Conservation (phyloP, 2,888 invertebrate genomes). For the Thecocarcelia acutangulata region DNA sequence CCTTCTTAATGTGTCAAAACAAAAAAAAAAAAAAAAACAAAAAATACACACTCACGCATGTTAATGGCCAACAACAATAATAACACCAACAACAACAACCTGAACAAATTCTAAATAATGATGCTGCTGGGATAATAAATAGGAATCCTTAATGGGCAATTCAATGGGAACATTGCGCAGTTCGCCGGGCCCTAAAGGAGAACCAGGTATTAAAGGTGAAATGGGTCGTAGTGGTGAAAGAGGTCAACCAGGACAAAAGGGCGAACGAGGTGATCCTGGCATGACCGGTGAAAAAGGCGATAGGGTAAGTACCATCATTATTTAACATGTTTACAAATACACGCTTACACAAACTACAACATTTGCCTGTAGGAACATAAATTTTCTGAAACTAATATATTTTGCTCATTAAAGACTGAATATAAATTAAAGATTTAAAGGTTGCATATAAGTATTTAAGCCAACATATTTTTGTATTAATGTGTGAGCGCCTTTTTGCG, state of each 20-base stretch:
- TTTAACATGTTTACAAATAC: too few species aligned
- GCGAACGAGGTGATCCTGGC: constrained; percentile 84
- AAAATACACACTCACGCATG: not conserved
- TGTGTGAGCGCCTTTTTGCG: not conserved
- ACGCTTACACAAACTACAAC: not conserved
- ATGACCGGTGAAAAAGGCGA: constrained; percentile 87
- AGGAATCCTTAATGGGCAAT: constrained; percentile 85
- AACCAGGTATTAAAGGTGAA: constrained; percentile 86
- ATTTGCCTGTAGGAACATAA: constrained; percentile 11
- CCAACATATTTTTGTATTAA: not conserved
- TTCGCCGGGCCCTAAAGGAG: constrained; percentile 89
- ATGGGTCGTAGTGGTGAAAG: constrained; percentile 86
- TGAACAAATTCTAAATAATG: constrained; percentile 43
- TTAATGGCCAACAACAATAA: constrained; percentile 14
- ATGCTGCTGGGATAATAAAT: constrained; percentile 51
- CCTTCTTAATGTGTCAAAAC: not conserved
- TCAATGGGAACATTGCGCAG: constrained; percentile 83
- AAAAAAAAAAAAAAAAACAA: not conserved
- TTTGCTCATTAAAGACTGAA: constrained; percentile 42
- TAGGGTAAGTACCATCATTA: constrained; percentile 83
- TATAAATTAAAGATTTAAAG: constrained; percentile 46
- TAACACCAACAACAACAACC: constrained; percentile 25
- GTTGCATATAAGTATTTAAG: not conserved
- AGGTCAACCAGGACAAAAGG: constrained; percentile 84
- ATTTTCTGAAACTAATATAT: constrained; percentile 33